Conservation (phyloP, 2,113 vertebrate genomes). For the Gallinago undulata region DNA sequence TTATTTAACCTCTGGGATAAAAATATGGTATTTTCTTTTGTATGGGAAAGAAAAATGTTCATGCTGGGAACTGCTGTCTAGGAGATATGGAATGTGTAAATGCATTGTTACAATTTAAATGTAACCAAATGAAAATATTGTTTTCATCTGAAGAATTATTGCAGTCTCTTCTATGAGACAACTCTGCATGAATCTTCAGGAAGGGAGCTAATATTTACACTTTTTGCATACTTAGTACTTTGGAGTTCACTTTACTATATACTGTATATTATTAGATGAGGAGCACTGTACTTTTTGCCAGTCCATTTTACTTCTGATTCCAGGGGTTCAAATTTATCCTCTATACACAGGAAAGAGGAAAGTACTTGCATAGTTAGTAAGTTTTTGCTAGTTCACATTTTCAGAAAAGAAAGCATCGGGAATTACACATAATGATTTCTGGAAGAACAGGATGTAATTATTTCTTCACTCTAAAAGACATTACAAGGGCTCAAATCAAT, state of each 20-base stretch:
- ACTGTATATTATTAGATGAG: not conserved
- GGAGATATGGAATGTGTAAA: not conserved
- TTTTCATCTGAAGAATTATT: not conserved
- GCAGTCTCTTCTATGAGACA: not conserved
- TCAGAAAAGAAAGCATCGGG: not conserved
- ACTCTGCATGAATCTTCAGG: not conserved
- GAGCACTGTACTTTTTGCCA: not conserved
- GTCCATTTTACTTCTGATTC: not conserved
- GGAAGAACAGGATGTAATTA: not conserved
- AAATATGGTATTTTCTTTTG: not conserved
- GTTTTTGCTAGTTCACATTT: not conserved
- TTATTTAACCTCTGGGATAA: not conserved
- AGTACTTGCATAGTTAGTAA: not conserved
- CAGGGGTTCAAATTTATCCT: not conserved
- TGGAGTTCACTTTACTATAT: not conserved
- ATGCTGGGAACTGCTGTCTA: not conserved
- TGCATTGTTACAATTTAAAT: not conserved
- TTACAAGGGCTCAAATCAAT: not conserved
- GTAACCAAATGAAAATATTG: not conserved
- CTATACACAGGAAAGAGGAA: not conserved
- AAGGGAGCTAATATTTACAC: not conserved
- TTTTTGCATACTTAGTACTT: not conserved
- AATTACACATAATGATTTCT: not conserved
- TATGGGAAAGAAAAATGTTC: not conserved
- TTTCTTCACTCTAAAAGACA: not conserved